A percentile compares a stretch with the other conserved stretches of the same genome.
Evolutionary conservation across 2,797 vertebrate species (phyloP).

Genomic region (Chromobotia macracanthus): DNA sequence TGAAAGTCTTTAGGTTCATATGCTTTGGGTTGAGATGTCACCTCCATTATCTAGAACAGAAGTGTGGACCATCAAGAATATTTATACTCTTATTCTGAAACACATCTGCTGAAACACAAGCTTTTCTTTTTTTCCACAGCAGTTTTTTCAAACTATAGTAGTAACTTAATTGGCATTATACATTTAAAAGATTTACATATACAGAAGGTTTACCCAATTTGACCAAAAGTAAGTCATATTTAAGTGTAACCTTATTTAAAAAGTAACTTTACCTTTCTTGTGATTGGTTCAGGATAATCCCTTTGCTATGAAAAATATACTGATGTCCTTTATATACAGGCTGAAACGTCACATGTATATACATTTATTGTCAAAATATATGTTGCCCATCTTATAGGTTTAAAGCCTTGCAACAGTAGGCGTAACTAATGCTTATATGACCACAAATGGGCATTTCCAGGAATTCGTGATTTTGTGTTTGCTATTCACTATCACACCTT

Average conservation of each 20-base stretch:
- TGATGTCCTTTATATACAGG: neutral
- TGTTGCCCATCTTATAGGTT: neutral
- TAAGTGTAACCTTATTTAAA: neutral
- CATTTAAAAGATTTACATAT: too few species aligned
- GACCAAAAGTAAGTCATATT: neutral
- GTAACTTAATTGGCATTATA: neutral
- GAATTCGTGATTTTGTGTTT: neutral
- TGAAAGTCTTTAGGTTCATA: conserved; percentile 72
- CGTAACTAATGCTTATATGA: neutral
- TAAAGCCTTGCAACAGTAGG: neutral
- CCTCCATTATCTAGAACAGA: conserved; percentile 63
- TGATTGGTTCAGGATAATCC: neutral
- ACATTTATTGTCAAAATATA: neutral
- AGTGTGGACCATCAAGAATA: neutral
- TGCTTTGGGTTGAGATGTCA: conserved; percentile 71
- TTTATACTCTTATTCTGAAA: neutral
- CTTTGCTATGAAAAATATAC: neutral
- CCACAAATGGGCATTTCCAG: neutral
- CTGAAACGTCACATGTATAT: conserved; percentile 12
- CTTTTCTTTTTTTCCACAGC: neutral
- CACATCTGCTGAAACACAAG: neutral
- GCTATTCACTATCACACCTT: neutral
- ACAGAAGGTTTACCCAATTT: neutral
- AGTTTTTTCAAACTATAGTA: neutral
- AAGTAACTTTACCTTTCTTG: conserved; percentile 4